Percentiles rank a stretch among this genome's conserved stretches.
These are phyloP conservation scores for Micrastur ruficollis DNA, from an alignment of 2,797 vertebrate genomes.

Conservation along the genomic window DNA sequence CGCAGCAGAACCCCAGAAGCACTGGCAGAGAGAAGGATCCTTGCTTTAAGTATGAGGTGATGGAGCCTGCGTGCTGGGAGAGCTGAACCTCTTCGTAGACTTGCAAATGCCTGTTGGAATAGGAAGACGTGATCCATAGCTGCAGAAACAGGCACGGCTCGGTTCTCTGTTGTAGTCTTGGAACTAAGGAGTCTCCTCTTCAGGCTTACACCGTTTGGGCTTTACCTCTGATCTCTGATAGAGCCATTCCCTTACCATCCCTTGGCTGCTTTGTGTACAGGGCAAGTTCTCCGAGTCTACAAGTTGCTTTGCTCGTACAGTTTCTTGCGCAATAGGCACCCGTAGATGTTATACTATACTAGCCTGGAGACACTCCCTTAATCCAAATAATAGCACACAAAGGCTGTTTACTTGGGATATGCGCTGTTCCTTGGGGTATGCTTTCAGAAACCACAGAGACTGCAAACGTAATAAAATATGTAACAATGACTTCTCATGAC, in stretches of 20 bases:
- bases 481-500: background rate
- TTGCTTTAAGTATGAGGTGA: background rate
- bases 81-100: background rate
- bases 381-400: background rate
- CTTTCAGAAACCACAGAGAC: background rate
- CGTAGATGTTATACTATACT: fast-evolving
- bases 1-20: background rate
- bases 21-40: background rate
- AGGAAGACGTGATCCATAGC: background rate
- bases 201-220: fast-evolving
- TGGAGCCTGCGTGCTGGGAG: background rate
- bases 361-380: background rate
- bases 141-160: background rate
- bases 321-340: background rate
- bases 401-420: background rate
- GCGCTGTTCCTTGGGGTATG: background rate
- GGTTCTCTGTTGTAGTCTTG: fast-evolving
- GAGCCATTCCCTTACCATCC: background rate
- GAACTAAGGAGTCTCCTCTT: background rate
- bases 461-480: background rate
- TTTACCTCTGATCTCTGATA: background rate
- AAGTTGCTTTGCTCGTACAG: background rate
- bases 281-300: background rate
- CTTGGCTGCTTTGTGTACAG: background rate
- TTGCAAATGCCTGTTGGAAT: background rate